Evolutionary conservation across 2,888 invertebrate species (phyloP), one percentile per base, ranked within the genome.

Genomic region (Xestobium rufovillosum): DNA sequence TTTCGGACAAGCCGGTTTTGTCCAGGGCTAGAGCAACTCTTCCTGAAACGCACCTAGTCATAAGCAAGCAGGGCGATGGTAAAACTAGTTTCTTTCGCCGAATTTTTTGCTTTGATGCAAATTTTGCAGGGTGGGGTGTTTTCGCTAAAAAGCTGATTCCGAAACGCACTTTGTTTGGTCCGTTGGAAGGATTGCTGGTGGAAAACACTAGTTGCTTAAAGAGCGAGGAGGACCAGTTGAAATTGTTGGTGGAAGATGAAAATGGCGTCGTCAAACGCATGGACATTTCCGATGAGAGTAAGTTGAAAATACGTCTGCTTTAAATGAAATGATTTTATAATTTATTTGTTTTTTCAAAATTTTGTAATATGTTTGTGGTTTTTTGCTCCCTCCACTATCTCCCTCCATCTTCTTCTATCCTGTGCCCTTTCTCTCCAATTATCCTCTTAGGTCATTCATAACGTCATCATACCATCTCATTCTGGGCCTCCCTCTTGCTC

Each of bases 1-100:
- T 66, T 38, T 55, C 55, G 36, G 83, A 83, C 60, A 78, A 80
- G 44, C 75, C 77, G 10, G 80, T 84, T 32, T 75, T 77, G 36
- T 78, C 83, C 3, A 71, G 86, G 39, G 87, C 88, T 2, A 70
- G 80, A 56, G 85, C 87, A n/a, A 80, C 83, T 44, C 67, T 88
- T 34, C 88, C 89, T 8, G 69, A 72, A 19, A 68, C 72, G 2
- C 75, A 83, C 58, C 70, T 80, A 41, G 65, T 66, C 15, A 70
- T 78, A 43, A 66, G 66, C 41, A 72, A 72, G 57, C 55, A 72
- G 25, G 48, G 51, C 39, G 53, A 56, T 43, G 60, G 63, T 61
- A 52, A 36, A 43, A 41, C 25, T 8, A 4, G 31, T 34, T 23
- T 28, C 26, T 34, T 29, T 15, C 45, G 43, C 25, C 26, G 52